Percentiles rank a stretch among this genome's conserved stretches.
Conservation (phyloP, 1,140 invertebrate species). For the Brachionus sp. region DNA sequence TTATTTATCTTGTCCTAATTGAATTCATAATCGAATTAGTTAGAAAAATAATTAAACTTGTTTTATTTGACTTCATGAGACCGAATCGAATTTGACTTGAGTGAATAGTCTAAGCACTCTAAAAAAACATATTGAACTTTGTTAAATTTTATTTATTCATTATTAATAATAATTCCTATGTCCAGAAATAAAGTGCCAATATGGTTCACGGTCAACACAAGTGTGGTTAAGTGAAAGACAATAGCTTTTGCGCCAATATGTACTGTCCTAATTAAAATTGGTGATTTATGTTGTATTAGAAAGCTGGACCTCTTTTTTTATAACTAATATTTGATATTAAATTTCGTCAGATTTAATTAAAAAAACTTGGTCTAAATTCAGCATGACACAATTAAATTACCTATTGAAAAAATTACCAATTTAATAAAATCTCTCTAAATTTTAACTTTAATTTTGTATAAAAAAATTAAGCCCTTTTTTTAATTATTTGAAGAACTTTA, state of each 20-base stretch:
- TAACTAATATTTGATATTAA: no score
- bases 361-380: no score
- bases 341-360: no score
- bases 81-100: not conserved
- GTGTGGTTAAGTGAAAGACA: no score
- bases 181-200: not conserved
- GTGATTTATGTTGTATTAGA: not conserved
- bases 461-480: no score
- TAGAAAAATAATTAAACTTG: not conserved
- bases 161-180: not conserved
- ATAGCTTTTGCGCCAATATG: not conserved
- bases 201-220: not conserved
- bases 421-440: no score
- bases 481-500: no score
- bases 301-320: not conserved
- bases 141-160: not conserved
- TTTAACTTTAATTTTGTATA: no score
- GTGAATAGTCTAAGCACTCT: not conserved
- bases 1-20: not conserved
- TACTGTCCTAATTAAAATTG: not conserved
- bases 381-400: no score
- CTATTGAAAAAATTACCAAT: no score
- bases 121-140: not conserved
- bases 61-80: slow-evolving; percentile 27
- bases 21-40: slow-evolving; percentile 11